These are phyloP conservation scores for Heterodera carotae DNA, from an alignment of 1,140 invertebrate genomes.

Conservation along the genomic window DNA sequence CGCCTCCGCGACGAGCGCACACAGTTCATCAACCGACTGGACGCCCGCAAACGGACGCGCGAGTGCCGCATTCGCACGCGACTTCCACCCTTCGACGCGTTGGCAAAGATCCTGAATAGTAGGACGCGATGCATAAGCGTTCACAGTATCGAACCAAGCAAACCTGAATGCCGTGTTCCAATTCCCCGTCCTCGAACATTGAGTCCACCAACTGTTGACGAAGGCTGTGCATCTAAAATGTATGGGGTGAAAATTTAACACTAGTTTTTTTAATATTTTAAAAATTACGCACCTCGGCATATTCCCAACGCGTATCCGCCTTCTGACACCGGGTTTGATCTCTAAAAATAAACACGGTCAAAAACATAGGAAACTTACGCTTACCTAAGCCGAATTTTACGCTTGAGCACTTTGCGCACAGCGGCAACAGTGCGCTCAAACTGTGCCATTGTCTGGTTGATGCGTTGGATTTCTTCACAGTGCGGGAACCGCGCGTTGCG, in stretches of 20 bases:
- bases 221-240: constrained; percentile 15
- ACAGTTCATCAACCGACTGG: constrained; percentile 17
- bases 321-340: constrained; percentile 50
- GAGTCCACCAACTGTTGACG: constrained; percentile 39
- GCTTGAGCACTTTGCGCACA: constrained; percentile 27
- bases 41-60: constrained; percentile 7
- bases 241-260: not conserved
- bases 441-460: constrained; percentile 10
- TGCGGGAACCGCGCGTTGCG: constrained; percentile 35
- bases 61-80: not conserved
- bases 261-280: not conserved
- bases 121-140: not conserved
- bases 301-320: constrained; percentile 43
- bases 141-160: too few relatives aligned
- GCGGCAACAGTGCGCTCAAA: constrained; percentile 32
- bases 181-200: constrained; percentile 34
- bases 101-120: constrained; percentile 36
- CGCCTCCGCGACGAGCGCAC: constrained; percentile 26
- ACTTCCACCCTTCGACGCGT: constrained; percentile 35
- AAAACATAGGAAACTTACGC: too few relatives aligned
- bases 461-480: constrained; percentile 40
- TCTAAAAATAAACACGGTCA: constrained; percentile 34
- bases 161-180: constrained; percentile 32
- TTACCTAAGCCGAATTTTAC: constrained; percentile 46
- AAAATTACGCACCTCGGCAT: constrained; percentile 27